Base-by-base conservation (phyloP, 2,888 invertebrate genomes). In the Drosophila formosana region DNA sequence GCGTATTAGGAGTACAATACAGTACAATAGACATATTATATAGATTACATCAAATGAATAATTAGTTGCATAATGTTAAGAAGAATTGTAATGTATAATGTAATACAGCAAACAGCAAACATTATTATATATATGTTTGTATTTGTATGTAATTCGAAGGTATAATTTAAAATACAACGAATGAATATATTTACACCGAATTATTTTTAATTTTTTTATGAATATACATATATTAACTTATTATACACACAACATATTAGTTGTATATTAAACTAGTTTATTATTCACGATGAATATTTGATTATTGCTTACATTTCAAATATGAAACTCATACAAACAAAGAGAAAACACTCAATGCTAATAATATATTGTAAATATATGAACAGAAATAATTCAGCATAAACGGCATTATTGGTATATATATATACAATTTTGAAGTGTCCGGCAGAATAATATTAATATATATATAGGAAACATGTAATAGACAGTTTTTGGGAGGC, bases 161-260 rank as follows among this genome's bases (percentile, higher is more conserved):
- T 78, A 83, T 80, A 76, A 87, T 88, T 88, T 88, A 75, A 82
- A 84, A 90, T 90, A 90, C 91, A 91, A 90, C 90, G 89, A 91
- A 91, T 82, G 84, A 75, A 88, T 80, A 88, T 73, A 88, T 81
- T 84, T 79, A 82, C 82, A 86, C 82, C 77, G 78, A 88, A 72
- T 74, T 81, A 78, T 72, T 88, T 80, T 53, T 73, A 79, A 80
- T 73, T 79, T 77, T 77, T 80, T 87, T 83, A 82, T 75, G 68
- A 74, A 75, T 75, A 81, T 82, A 89, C 58, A 78, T 53, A 68
- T 66, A 70, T 68, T 66, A 60, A 79, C 62, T 80, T 85, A 80
- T 74, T 86, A 80, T 74, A 70, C 61, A 71, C 70, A 71, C 86
- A 86, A 80, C 78, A 85, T 65, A 71, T 88, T 80, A 86, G 83